phyloP scores from a whole-genome alignment of 64 coral and sea anemone species.

The Orbicella faveolata region DNA sequence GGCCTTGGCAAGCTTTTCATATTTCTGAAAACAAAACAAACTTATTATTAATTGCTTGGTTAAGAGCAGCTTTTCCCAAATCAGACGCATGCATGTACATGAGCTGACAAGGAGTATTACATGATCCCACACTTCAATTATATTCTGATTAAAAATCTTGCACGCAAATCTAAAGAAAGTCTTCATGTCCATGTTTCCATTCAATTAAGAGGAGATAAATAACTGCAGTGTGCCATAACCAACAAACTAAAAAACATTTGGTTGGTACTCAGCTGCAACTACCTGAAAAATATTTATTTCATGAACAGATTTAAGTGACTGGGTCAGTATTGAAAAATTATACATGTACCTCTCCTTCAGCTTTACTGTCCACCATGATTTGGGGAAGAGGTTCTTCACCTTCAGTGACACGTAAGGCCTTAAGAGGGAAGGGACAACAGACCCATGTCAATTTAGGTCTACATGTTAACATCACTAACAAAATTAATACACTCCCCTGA shows the following conservation, averaged over 20 bases:
- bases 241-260: too few species aligned
- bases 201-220: too few species aligned
- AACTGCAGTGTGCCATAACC: too few species aligned
- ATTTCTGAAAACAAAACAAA: conserved; percentile 50
- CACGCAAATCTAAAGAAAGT: too few species aligned
- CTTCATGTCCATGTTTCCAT: too few species aligned
- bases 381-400: conserved; percentile 64
- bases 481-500: not conserved
- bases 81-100: too few species aligned
- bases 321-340: too few species aligned
- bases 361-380: conserved; percentile 98
- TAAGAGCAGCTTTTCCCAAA: too few species aligned
- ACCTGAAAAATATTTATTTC: not conserved
- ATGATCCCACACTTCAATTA: too few species aligned
- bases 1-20: conserved; percentile 92
- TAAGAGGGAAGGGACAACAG: not conserved
- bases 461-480: not conserved
- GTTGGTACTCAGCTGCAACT: too few species aligned
- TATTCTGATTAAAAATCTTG: too few species aligned
- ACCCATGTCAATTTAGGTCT: not conserved
- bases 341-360: conserved; percentile 65
- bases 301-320: not conserved
- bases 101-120: too few species aligned
- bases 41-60: not conserved
- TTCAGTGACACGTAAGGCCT: conserved; percentile 71